Base-by-base conservation (phyloP, 2,113 vertebrate genomes). In the Sturnus vulgaris region DNA sequence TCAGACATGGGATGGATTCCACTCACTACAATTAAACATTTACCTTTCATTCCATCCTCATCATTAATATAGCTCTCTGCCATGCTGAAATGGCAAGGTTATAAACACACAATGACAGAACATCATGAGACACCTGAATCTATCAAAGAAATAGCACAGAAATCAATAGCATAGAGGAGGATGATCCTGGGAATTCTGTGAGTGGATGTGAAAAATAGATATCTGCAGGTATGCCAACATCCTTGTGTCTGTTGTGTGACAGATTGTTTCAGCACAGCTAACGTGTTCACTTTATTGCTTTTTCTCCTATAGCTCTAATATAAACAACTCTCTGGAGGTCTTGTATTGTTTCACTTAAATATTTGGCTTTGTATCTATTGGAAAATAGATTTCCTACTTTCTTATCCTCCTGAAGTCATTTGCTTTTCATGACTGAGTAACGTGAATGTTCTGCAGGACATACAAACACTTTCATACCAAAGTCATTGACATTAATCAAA, bases 251-350 rank as follows among this genome's bases (percentile, higher is more conserved):
- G 39, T 84, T 95, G 68, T 76, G 63, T 61, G 76, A 92, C 81
- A 90, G 91, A 59, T 91, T 35, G 44, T 81, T 92, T 35, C 7
- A 82, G 68, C 49, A 61, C 40, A 31, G 31, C 15, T 70, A 9
- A 89, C 82, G 42, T 47, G 17, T 44, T 92, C 44, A 2, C 28
- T 57, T 90, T 86, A 71, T 78, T 77, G 47, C 66, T 78, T 92
- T 95, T 55, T 59, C 82, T 90, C 88, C 87, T 63, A 69, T 88
- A 90, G 76, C 68, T 91, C 7, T 61, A 95, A 90, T 57, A 90
- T 27, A 87, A 97, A 78, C 14, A 56, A 64, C 39, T 93, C 88
- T 72, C 96, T 79, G 60, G 52, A 84, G 75, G 55, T 23, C 10
- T 1, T 76, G 33, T 61, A 53, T 37, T 66, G 42, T 90, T 94